phyloP scores from a whole-genome alignment of 1,140 invertebrate genomes.

The Orius laevigatus region DNA sequence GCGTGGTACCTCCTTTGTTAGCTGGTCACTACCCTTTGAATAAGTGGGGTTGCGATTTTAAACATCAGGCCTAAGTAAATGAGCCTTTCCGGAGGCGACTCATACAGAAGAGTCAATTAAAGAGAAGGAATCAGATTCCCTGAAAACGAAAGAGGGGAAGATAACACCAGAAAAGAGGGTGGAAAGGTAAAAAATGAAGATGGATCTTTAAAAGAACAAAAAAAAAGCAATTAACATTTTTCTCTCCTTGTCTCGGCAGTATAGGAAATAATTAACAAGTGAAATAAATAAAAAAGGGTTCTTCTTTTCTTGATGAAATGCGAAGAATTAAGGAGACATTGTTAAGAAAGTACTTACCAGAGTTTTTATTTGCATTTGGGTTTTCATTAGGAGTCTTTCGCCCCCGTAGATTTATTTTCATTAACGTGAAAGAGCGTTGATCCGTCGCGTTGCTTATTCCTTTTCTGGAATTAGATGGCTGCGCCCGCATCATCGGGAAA shows the following conservation, averaged over 20 bases:
- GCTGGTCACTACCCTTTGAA: too few species aligned
- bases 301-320: slow-evolving; percentile 17
- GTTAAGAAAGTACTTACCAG: slow-evolving; percentile 16
- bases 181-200: slow-evolving; percentile 18
- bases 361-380: slow-evolving; percentile 18
- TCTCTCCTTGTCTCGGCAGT: slow-evolving; percentile 13
- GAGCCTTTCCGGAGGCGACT: too few species aligned
- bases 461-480: too few species aligned
- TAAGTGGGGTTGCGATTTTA: too few species aligned
- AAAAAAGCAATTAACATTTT: slow-evolving; percentile 18
- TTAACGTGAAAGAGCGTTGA: too few species aligned
- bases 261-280: slow-evolving; percentile 19
- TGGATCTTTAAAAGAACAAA: slow-evolving; percentile 17
- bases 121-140: slow-evolving; percentile 8
- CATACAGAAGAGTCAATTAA: slow-evolving; percentile 12
- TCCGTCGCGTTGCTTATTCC: too few species aligned
- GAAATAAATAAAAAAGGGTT: slow-evolving; percentile 18
- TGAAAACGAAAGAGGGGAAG: neutral
- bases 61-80: too few species aligned
- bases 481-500: too few species aligned
- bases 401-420: slow-evolving; percentile 2
- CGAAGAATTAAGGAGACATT: slow-evolving; percentile 17
- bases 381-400: slow-evolving; percentile 13
- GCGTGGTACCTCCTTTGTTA: too few species aligned
- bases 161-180: neutral